A percentile compares a stretch with the other conserved stretches of the same genome.
Evolutionary conservation across 2,888 invertebrate genomes (phyloP).

Genomic region (Drosophila nigricruria): DNA sequence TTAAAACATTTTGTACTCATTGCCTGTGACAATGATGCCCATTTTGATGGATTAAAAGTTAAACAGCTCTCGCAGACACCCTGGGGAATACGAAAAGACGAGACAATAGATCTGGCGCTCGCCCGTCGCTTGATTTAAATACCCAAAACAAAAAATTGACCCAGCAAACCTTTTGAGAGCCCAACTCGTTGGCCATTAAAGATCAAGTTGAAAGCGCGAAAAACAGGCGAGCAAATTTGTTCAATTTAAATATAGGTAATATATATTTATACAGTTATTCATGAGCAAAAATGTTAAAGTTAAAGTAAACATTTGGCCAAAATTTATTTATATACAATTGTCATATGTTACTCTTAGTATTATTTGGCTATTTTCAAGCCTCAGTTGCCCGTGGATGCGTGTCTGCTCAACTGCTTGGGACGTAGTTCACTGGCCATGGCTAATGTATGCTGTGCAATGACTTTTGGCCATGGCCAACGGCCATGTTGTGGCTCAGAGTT

Average conservation of each 20-base stretch:
- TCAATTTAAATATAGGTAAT: neutral
- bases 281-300: too few relatives aligned
- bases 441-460: slow-evolving; percentile 33
- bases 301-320: neutral
- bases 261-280: neutral
- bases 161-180: slow-evolving; percentile 21
- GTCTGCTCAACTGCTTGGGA: slow-evolving; percentile 1
- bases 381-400: slow-evolving; percentile 14
- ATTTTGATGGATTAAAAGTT: slow-evolving; percentile 75
- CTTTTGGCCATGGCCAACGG: slow-evolving; percentile 27
- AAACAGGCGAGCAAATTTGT: neutral
- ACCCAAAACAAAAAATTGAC: slow-evolving; percentile 32
- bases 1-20: slow-evolving; percentile 6
- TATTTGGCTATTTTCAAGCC: slow-evolving; percentile 1
- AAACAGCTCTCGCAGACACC: slow-evolving; percentile 52
- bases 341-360: neutral
- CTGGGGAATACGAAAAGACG: slow-evolving; percentile 34
- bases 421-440: slow-evolving; percentile 22
- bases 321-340: neutral
- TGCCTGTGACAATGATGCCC: slow-evolving; percentile 30
- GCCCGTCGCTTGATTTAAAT: slow-evolving; percentile 45
- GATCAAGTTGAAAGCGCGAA: slow-evolving; percentile 25
- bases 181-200: slow-evolving; percentile 19
- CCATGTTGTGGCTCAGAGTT: slow-evolving; percentile 11
- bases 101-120: slow-evolving; percentile 42